Evolutionary conservation across 2,888 invertebrate genomes (phyloP), one percentile per base, ranked within the genome.

Genomic region (Spisula solida): DNA sequence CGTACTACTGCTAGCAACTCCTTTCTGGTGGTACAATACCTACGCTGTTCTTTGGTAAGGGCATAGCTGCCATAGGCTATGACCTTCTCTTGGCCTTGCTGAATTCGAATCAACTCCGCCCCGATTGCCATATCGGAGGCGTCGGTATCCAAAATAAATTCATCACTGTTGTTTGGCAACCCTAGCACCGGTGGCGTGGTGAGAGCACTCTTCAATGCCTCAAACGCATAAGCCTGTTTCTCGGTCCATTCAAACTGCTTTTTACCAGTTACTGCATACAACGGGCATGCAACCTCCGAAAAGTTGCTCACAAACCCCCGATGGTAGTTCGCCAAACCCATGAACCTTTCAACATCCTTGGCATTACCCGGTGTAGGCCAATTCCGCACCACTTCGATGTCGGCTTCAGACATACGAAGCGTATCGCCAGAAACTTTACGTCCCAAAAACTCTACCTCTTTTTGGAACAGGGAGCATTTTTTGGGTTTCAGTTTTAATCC

Each of bases 241-340:
- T 29, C 47, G n/a, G 25, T 81, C 90, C 88, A 87, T 16, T 29
- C 12, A 80, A 86, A 93, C 12, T 14, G 4, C 18, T 70, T 41
- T 31, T 90, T 90, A 8, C 90, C 88, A 0, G 83, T 86, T 29
- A 90, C 18, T 16, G 78, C 60, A 80, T 91, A 92, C 34, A 92
- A 34, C 5, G 81, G 29, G 25, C 0, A 48, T 31, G 89, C 82
- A 14, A 48, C 81, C 10, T 41, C 18, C 5, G 91, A 83, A 80
- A 81, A 92, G 12, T 89, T 31, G 25, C 80, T 25, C 0, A 92
- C 83, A 56, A 89, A 88, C 0, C n/a, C 48, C 6, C 93, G 34
- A 80, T 93, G 90, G 47, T 93, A 93, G 31, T 88, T 91, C 12
- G 84, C 85, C 6, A 93, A 41, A 0, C 94, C 92, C 20, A 93